Base-by-base conservation (phyloP, 1,140 invertebrate species). In the Probaryconus sp. region DNA sequence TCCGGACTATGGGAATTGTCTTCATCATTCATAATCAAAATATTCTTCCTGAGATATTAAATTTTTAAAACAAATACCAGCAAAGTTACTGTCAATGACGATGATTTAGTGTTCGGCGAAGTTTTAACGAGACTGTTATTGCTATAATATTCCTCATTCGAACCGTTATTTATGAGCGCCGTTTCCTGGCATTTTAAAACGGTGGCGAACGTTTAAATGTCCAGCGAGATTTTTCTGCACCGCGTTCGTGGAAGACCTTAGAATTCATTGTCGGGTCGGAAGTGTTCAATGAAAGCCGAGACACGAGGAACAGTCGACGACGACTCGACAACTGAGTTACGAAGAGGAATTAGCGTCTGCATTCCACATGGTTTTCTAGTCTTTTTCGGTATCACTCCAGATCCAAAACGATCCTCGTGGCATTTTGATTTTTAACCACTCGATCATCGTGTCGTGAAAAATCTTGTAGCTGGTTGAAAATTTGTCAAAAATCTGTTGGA, bases 291-390 rank as follows among this genome's bases (percentile, higher is more conserved):
- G 21, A 26, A 42, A 42, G 17, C 17, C 17, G 20, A 45, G 20
- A 45, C 20, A 26, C 20, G 26, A 45, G 3, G 21, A 26, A 45
- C 26, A 21, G 14, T 45, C 42, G 14, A 26, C 42, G 20, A 26
- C 18, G n/a, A 13, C 20, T 26, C 42, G 42, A 42, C 38, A 20
- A 31, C 5, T 2, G 2, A 31, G 30, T 31, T 10, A 31, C 30
- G 16, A n/a, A 42, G 38, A 13, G 13, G 17, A 45, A 10, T 31
- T 31, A 10, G 30, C 42, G 42, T 26, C 42, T 28, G 42, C 11
- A 45, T 26, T 26, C 18, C 42, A 45, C 42, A 45, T 45, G 42
- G 16, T 28, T 24, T 24, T 24, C n/a, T 24, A 24, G 21, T 24
- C 21, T 7, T 7, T 24, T 24, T 24, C n/a, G n/a, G n/a, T n/a